A percentile compares a stretch with the other conserved stretches of the same genome.
Evolutionary conservation across 2,113 vertebrate genomes (phyloP).

Genomic region (Tragulus kanchil): DNA sequence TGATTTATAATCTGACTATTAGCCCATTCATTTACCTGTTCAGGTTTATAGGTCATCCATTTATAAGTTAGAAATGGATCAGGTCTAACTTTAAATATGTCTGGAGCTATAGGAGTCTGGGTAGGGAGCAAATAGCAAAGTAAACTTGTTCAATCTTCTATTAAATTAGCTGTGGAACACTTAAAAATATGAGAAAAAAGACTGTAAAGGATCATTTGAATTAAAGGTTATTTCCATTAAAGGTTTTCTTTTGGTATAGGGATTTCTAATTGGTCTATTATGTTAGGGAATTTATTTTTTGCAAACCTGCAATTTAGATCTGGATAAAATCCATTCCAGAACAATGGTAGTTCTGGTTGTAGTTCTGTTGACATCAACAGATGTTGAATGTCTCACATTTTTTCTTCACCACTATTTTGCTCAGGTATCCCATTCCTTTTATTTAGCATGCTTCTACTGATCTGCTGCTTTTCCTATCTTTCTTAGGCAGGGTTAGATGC

Average conservation of each 20-base stretch:
- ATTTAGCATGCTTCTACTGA: conserved; percentile 9
- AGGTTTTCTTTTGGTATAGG: neutral
- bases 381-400: neutral
- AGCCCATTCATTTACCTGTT: conserved; percentile 36
- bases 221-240: conserved; percentile 49
- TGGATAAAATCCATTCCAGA: neutral
- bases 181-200: neutral
- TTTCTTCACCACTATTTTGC: neutral
- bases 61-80: conserved; percentile 52
- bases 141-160: conserved; percentile 26
- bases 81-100: conserved; percentile 47
- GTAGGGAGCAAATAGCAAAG: conserved; percentile 37
- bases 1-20: conserved; percentile 57
- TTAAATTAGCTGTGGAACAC: conserved; percentile 16
- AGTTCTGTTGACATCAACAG: neutral
- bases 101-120: neutral
- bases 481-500: neutral
- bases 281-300: conserved; percentile 48
- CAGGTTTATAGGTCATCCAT: conserved; percentile 58
- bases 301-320: neutral
- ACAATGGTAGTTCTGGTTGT: neutral
- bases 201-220: neutral
- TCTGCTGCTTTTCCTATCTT: neutral
- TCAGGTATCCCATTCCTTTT: neutral
- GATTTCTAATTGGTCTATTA: conserved; percentile 50